Evolutionary conservation across 2,888 invertebrate species (phyloP), one percentile per base, ranked within the genome.

Genomic region (Mesochorus sp.): DNA sequence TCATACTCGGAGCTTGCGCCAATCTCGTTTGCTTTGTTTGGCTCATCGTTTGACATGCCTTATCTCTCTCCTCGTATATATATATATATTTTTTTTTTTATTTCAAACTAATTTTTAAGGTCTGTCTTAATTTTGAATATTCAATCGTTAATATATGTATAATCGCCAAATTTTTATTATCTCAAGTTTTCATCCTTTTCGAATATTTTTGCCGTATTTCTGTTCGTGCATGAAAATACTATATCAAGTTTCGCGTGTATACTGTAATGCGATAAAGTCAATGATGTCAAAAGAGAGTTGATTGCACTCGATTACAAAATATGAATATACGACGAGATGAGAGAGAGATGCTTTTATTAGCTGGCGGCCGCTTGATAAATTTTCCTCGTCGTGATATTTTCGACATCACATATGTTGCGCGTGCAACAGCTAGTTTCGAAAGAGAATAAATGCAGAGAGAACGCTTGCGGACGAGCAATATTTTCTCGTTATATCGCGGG

Each of bases 371-470:
- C 57, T 64, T 59, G 59, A 76, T 76, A 47, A 51, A 76, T 76
- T 70, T 64, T 59, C 26, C 42, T 34, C 64, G 14, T 17, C 42
- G 37, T 70, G 53, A 74, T 75, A 47, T 74, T 39, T 64, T 51
- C 39, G 24, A 57, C 28, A 51, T 57, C 42, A 34, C 8, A 57
- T 28, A n/a, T 31, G 21, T 19, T 31, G 39, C 14, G 5, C 17
- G 47, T 14, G 34, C 59, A 70, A 70, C 42, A 55, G 61, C 62
- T 53, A 39, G 51, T 39, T 47, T 31, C 59, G 72, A 61, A 80
- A 81, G 80, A 82, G 80, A 75, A 80, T 81, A 81, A 79, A 83
- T 82, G 78, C 64, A 74, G 71, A 10, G 47, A 66, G 74, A 21
- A 61, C 53, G 47, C 61, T 59, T 59, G 31, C 70, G 70, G 64